Conservation (phyloP, 2,888 invertebrate species). For the Metalampra italica region DNA sequence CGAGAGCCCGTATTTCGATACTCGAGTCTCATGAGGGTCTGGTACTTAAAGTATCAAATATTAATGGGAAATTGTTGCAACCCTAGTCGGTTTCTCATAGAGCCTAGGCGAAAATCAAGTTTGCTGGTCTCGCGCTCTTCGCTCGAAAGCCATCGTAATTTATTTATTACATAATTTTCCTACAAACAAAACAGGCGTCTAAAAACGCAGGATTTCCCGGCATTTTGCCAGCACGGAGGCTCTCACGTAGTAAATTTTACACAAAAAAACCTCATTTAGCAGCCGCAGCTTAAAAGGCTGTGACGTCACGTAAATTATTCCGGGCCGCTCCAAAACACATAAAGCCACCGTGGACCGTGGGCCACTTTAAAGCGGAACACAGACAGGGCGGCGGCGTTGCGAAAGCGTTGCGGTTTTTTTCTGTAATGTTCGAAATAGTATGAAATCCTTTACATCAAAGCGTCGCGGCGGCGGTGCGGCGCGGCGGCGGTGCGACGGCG, state of each 20-base stretch:
- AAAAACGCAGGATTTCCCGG: not conserved
- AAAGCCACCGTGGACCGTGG: not conserved
- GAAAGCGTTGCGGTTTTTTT: no score
- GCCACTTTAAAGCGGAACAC: no score
- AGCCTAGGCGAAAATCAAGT: no score
- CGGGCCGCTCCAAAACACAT: not conserved
- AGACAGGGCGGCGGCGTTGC: no score
- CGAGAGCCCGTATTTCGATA: not conserved
- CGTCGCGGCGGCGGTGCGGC: no score
- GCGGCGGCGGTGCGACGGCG: no score
- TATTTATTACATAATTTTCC: not conserved
- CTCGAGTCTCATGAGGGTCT: not conserved
- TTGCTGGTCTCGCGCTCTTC: no score
- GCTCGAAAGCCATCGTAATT: not conserved
- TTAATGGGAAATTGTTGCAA: not conserved
- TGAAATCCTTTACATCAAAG: no score
- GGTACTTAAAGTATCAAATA: slow-evolving; percentile 5
- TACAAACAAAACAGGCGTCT: not conserved
- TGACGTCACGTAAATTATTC: slow-evolving; percentile 11
- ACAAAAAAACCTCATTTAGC: slow-evolving; percentile 11
- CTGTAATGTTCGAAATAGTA: no score
- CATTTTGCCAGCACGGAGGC: not conserved
- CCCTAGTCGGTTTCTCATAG: no score
- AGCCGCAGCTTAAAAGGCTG: slow-evolving; percentile 8
- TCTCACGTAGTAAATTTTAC: slow-evolving; percentile 3